These are phyloP conservation scores for Saimiri boliviensis DNA, from an alignment of 2,113 vertebrate genomes.

Conservation along the genomic window DNA sequence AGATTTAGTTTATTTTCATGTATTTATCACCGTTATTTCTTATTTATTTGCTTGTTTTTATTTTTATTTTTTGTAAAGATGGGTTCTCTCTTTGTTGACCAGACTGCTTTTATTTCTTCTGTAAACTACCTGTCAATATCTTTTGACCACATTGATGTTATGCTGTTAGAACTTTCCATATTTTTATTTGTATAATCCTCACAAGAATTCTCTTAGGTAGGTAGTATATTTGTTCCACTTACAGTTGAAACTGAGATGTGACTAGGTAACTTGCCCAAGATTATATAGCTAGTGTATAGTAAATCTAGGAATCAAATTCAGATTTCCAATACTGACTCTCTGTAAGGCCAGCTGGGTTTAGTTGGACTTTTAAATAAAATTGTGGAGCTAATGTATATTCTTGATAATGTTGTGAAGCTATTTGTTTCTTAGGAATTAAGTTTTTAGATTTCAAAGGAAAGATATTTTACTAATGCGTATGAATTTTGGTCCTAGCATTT, in stretches of 20 bases:
- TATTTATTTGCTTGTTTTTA: too few species aligned
- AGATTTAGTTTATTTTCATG: constrained; percentile 4
- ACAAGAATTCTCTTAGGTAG: background rate
- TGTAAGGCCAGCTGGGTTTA: background rate
- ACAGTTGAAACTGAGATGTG: background rate
- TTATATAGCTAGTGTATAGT: background rate
- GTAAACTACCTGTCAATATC: background rate
- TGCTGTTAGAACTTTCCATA: background rate
- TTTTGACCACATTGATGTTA: background rate
- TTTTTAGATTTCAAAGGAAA: background rate
- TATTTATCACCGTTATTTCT: background rate
- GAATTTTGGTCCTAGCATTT: background rate
- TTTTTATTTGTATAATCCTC: background rate
- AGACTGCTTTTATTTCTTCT: background rate
- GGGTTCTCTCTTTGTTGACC: too few species aligned
- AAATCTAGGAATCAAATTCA: background rate
- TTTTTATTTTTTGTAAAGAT: too few species aligned
- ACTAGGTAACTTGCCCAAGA: background rate
- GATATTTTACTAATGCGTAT: background rate
- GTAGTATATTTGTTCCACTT: background rate
- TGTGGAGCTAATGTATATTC: background rate
- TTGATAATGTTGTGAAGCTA: background rate
- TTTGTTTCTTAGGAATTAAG: background rate
- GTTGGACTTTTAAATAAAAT: background rate
- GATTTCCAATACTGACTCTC: background rate